Conservation (phyloP, 2,113 vertebrate species). For the Malurus elegans region DNA sequence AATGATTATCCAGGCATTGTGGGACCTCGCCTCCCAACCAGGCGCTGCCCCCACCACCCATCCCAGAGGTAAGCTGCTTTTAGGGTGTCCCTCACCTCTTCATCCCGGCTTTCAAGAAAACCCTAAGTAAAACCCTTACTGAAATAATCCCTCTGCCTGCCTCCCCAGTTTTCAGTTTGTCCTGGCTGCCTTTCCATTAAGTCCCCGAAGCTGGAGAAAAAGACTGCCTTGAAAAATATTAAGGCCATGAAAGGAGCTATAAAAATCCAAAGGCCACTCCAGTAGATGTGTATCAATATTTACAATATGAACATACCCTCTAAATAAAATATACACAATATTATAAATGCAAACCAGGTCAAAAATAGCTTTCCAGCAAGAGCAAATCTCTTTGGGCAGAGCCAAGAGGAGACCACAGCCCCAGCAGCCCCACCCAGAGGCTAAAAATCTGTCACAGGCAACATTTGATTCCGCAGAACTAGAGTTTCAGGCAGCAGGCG, state of each 20-base stretch:
- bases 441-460: not conserved
- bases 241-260: not conserved
- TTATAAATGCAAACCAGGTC: not conserved
- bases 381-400: not conserved
- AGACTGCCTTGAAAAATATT: not conserved
- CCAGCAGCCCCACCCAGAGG: not conserved
- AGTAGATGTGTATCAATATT: fast-evolving
- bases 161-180: not conserved
- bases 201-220: not conserved
- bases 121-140: not conserved
- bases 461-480: too few species aligned
- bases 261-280: not conserved
- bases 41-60: fast-evolving
- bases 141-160: not conserved
- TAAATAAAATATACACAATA: not conserved
- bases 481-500: not conserved
- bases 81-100: not conserved
- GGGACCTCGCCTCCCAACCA: fast-evolving
- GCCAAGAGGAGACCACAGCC: not conserved
- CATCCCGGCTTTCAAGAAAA: not conserved
- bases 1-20: fast-evolving
- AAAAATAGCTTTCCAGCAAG: not conserved
- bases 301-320: fast-evolving
- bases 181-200: not conserved
- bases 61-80: fast-evolving